Evolutionary conservation across 2,113 vertebrate species (phyloP).

Genomic region (Sorex fumeus): DNA sequence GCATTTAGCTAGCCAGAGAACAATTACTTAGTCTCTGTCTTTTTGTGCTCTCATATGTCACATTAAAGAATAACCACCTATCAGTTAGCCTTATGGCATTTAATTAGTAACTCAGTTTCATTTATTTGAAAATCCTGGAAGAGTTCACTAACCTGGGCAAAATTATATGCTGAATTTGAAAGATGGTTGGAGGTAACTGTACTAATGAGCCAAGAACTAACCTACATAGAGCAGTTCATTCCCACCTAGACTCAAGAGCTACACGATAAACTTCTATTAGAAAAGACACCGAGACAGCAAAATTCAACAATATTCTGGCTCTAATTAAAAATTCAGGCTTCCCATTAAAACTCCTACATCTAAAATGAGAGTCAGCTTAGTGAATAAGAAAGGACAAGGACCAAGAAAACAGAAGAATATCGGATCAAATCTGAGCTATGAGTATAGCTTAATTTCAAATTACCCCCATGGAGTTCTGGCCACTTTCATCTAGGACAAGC

Average conservation of each 20-base stretch:
- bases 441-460: background rate
- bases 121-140: constrained; percentile 48
- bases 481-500: background rate
- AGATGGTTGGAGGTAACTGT: background rate
- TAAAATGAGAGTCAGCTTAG: constrained; percentile 28
- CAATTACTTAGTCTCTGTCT: constrained; percentile 67
- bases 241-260: background rate
- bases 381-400: background rate
- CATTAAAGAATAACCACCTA: constrained; percentile 66
- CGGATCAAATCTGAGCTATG: background rate
- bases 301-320: constrained; percentile 1
- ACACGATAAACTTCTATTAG: background rate
- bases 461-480: background rate
- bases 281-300: background rate
- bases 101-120: constrained; percentile 72
- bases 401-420: background rate
- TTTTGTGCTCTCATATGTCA: constrained; percentile 71
- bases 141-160: constrained; percentile 60
- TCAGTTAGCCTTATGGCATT: constrained; percentile 74
- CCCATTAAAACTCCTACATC: background rate
- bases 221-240: background rate
- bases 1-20: constrained; percentile 70
- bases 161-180: constrained; percentile 45
- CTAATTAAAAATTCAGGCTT: background rate
- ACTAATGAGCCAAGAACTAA: constrained; percentile 57